Conservation (phyloP, 1,140 invertebrate genomes). For the Heliothis virescens region DNA sequence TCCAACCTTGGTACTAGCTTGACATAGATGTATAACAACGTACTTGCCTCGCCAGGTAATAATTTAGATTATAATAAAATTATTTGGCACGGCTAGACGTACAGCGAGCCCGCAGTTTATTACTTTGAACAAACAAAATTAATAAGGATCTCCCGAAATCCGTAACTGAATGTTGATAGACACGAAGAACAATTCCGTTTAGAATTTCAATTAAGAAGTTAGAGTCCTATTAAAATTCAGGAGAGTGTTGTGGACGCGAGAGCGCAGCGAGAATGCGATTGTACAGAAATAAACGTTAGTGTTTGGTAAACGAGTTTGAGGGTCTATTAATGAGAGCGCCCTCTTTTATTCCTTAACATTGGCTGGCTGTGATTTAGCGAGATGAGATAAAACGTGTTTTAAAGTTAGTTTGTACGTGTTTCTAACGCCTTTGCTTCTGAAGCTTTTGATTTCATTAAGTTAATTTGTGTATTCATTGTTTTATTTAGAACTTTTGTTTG, state of each 20-base stretch:
- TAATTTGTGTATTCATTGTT: constrained; percentile 2
- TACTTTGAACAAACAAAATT: constrained; percentile 57
- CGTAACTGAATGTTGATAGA: constrained; percentile 62
- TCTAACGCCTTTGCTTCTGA: constrained; percentile 9
- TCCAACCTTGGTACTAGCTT: constrained; percentile 6
- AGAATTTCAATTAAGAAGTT: constrained; percentile 71
- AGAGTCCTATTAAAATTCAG: constrained; percentile 66
- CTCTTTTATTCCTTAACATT: constrained; percentile 39
- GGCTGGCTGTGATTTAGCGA: constrained; percentile 32
- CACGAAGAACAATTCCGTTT: constrained; percentile 63
- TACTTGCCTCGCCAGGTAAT: constrained; percentile 22
- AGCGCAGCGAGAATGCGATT: constrained; percentile 59
- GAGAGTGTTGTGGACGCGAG: constrained; percentile 53
- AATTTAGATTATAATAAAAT: constrained; percentile 39
- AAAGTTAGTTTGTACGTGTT: constrained; percentile 28
- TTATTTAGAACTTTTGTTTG: background rate
- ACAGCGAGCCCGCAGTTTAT: constrained; percentile 42
- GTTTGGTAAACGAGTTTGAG: constrained; percentile 53
- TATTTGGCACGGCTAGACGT: constrained; percentile 41
- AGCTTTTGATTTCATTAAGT: background rate
- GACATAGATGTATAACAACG: constrained; percentile 31
- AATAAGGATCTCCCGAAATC: constrained; percentile 57
- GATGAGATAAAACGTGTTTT: constrained; percentile 29
- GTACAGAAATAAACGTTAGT: constrained; percentile 54
- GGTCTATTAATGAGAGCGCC: constrained; percentile 44